Conservation (phyloP, 2,888 invertebrate genomes). For the Drosophila quinaria region DNA sequence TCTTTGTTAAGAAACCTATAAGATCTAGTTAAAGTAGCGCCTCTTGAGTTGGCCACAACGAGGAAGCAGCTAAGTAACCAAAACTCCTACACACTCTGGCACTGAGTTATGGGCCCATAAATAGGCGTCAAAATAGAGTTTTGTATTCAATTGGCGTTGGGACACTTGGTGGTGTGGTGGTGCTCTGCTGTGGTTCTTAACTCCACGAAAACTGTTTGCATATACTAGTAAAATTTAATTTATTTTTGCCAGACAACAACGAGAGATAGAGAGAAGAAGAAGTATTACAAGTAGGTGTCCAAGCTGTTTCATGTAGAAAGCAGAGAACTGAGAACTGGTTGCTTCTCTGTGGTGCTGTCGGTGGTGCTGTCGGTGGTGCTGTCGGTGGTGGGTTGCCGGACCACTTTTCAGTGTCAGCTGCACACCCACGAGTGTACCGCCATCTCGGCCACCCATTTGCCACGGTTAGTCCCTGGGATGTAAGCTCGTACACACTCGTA, state of each 20-base stretch:
- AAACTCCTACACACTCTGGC: neutral
- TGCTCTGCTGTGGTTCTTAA: constrained; percentile 14
- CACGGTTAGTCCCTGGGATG: constrained; percentile 34
- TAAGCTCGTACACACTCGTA: constrained; percentile 8
- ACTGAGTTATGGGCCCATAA: constrained; percentile 37
- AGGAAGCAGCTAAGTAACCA: constrained; percentile 18
- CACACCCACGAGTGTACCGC: constrained; percentile 60
- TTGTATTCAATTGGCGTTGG: constrained; percentile 47
- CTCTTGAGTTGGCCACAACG: constrained; percentile 13
- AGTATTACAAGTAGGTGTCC: constrained; percentile 55
- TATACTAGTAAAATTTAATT: constrained; percentile 34
- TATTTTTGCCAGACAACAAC: constrained; percentile 33
- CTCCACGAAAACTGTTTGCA: constrained; percentile 31
- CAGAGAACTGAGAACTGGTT: constrained; percentile 48
- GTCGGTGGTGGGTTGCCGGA: constrained; percentile 29
- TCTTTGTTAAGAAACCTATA: neutral
- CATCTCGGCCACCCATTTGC: constrained; percentile 38
- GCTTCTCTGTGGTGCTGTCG: constrained; percentile 4
- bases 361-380: constrained; percentile 2
- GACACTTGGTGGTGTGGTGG: constrained; percentile 17
- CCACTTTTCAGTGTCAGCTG: constrained; percentile 70
- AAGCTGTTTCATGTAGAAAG: constrained; percentile 26
- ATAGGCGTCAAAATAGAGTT: constrained; percentile 59
- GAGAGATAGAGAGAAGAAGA: neutral
- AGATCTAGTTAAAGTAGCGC: constrained; percentile 6